Base-by-base conservation (phyloP, 1,140 invertebrate genomes). In the Drosophila yakuba region DNA sequence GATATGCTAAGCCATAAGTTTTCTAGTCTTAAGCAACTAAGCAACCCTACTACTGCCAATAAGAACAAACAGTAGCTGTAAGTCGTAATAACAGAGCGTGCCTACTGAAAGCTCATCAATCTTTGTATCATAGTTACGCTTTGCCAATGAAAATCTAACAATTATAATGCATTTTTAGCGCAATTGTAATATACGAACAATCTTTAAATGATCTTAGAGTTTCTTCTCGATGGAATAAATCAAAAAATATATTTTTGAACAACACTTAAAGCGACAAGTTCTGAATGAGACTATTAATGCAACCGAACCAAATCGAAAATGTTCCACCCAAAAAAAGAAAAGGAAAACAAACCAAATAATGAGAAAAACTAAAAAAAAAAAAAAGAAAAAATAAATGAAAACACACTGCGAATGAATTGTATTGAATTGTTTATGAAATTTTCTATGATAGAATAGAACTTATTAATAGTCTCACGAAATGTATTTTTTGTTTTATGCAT, bases 271-370 rank as follows among this genome's bases (percentile, higher is more conserved):
- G 85, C 85, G 88, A 84, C 84, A 89, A 89, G 85, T 91, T 91
- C 90, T 91, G 85, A 91, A 91, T 91, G 90, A 91, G 90, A 91
- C 90, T 91, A 91, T 91, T 91, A 91, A 91, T 91, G 51, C 50
- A 47, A 39, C 17, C 11, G 4, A 44, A 56, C 25, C 60, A 38
- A 80, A 64, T 38, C 15, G 11, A 63, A 60, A 44, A 67, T 83
- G 74, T 74, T 52, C 14, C 59, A 58, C 62, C 36, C 25, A 25
- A 25, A 25, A 25, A 25, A 25, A 14, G n/a, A 54, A 36, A 41
- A 52, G 2, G 5, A 36, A 51, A 32, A 14, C 52, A 39, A 41
- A 45, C 3, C 5, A 36, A 51, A 43, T 14, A 25, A 25, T 6
- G 15, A 41, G 35, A 23, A 14, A 35, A 45, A 50, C 25, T 47